These are phyloP conservation scores for Sycophaga agraensis DNA, from an alignment of 1,140 invertebrate species.

Conservation along the genomic window DNA sequence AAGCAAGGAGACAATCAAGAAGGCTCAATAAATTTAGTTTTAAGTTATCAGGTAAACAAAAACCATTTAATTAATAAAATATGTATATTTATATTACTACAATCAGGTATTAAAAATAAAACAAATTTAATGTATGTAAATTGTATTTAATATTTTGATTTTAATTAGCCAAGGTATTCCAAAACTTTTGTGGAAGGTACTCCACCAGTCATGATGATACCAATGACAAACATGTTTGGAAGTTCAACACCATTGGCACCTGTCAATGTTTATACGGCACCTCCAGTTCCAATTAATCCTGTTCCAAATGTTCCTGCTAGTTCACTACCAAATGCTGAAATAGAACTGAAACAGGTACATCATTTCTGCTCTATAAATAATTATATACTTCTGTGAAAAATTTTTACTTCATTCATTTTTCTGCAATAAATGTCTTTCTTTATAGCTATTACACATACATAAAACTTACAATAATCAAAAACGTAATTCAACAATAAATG, in stretches of 20 bases:
- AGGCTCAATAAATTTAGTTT: conserved; percentile 79
- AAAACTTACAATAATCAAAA: not conserved
- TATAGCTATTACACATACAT: too few species aligned
- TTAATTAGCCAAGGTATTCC: conserved; percentile 21
- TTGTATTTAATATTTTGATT: conserved; percentile 9
- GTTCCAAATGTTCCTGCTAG: conserved; percentile 51
- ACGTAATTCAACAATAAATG: too few species aligned
- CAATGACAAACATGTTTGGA: conserved; percentile 53
- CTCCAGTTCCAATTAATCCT: conserved; percentile 39
- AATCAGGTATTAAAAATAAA: too few species aligned
- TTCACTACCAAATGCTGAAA: conserved; percentile 60
- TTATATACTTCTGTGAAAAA: too few species aligned
- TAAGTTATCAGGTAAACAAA: conserved; percentile 74
- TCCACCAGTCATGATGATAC: conserved; percentile 66
- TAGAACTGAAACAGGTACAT: conserved; percentile 75
- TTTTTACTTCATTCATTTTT: too few species aligned
- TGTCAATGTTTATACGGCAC: conserved; percentile 55
- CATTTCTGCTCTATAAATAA: not conserved
- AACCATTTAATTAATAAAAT: not conserved
- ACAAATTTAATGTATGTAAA: conserved; percentile 12
- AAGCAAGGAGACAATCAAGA: conserved; percentile 92
- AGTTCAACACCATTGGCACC: conserved; percentile 48
- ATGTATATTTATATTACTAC: conserved; percentile 1
- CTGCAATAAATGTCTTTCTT: too few species aligned
- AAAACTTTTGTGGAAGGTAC: conserved; percentile 32